Base-by-base conservation (phyloP, 2,113 vertebrate species). In the Pandion haliaetus region DNA sequence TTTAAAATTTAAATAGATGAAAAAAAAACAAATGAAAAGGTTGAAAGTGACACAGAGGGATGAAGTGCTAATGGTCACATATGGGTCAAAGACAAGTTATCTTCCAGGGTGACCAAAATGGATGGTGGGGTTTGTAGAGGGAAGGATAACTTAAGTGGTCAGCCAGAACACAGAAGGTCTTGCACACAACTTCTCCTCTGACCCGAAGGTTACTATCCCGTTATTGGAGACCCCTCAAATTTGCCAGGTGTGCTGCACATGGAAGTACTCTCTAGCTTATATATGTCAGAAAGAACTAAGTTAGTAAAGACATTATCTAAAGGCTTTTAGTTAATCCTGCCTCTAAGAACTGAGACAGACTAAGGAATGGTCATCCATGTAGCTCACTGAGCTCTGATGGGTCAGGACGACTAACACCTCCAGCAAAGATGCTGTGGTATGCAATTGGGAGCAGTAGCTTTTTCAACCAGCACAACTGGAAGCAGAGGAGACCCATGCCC, bases 391-490 rank as follows among this genome's bases (percentile, higher is more conserved):
- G 32, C 38, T 69, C 29, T 28, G 21, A 13, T 11, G 23, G 45
- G 32, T 25, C 61, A 59, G 61, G 38, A 82, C 32, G 23, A 55
- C 38, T 32, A 59, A 45, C 5, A 52, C 2, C 15, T 83, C 26
- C 44, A 63, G 21, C 26, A 44, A 88, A 76, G 34, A 58, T 0
- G 0, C 10, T 13, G 15, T 17, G 28, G 63, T 63, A 31, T 1
- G 12, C 36, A 91, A 11, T 0, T 40, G n/a, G 40, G 40, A 85
- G 32, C 15, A 5, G 8, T 0, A 77, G 40, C 17, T 72, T 72
- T 90, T 65, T 28, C 54, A 82, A 16, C 8, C 52, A 61, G 38
- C 40, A 19, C 49, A 69, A 26, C 11, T 69, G 40, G 40, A 81
- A 88, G 76, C 36, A 77, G 36, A 88, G 40, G 10, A 91, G 20